A percentile compares a stretch with the other conserved stretches of the same genome.
Conservation (phyloP, 53 echinoderm and acorn worm species). For the Zoroaster sp. region DNA sequence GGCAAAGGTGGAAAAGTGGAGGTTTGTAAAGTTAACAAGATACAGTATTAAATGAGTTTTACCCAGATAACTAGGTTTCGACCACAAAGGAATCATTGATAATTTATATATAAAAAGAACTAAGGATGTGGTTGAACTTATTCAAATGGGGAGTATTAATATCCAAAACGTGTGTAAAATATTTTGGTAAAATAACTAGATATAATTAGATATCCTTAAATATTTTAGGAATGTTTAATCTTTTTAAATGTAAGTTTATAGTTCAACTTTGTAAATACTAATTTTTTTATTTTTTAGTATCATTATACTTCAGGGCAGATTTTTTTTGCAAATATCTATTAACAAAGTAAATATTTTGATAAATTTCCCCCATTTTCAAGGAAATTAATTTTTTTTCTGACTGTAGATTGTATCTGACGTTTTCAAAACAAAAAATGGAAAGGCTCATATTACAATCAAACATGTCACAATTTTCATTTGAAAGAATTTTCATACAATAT, state of each 20-base stretch:
- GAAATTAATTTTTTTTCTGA: neutral
- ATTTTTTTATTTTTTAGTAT: neutral
- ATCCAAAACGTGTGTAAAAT: conserved; percentile 3
- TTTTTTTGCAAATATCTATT: too few relatives aligned
- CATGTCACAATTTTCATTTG: too few relatives aligned
- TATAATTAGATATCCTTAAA: neutral
- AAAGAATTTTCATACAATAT: too few relatives aligned
- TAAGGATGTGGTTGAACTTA: conserved; percentile 12
- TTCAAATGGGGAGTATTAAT: neutral
- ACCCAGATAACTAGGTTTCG: neutral
- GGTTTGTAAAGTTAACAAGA: neutral
- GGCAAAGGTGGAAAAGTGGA: neutral
- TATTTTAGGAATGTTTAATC: conserved; percentile 17
- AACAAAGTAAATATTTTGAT: too few relatives aligned
- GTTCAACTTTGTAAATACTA: neutral
- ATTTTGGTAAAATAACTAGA: conserved; percentile 13
- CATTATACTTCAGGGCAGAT: neutral
- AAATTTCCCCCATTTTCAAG: neutral
- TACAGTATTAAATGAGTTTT: neutral
- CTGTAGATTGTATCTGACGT: too few relatives aligned
- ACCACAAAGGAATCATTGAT: conserved; percentile 3
- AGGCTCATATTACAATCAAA: too few relatives aligned
- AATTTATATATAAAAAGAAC: conserved; percentile 36
- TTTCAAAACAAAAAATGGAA: too few relatives aligned
- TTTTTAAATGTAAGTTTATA: neutral